Conservation (phyloP, 2,888 invertebrate genomes). For the Physocephala rufipes region DNA sequence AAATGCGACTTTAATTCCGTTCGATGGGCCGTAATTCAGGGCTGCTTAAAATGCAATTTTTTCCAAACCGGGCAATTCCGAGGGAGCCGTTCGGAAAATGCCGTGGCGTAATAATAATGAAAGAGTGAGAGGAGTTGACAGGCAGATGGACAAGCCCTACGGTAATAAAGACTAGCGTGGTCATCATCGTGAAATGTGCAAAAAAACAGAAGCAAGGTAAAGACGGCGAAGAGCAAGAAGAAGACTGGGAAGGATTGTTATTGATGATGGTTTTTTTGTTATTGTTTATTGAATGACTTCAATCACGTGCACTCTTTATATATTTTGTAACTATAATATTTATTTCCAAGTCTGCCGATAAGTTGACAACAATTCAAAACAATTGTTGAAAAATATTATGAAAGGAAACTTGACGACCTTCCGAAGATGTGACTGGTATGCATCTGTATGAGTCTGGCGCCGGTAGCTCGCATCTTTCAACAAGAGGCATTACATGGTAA, state of each 20-base stretch:
- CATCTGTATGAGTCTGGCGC: neutral
- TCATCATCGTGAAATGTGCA: too few relatives aligned
- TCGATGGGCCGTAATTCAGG: constrained; percentile 21
- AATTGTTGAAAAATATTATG: constrained; percentile 44
- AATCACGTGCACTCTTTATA: constrained; percentile 17
- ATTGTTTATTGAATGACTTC: constrained; percentile 11
- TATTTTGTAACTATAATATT: neutral
- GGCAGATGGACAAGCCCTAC: neutral
- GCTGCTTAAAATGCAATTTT: constrained; percentile 13
- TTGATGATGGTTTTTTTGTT: constrained; percentile 8
- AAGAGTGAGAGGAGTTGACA: too few relatives aligned
- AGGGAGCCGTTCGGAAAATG: neutral
- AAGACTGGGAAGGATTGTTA: neutral
- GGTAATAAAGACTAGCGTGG: too few relatives aligned
- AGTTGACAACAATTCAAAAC: constrained; percentile 2
- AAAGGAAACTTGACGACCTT: constrained; percentile 64
- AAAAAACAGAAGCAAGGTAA: neutral
- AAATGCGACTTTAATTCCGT: constrained; percentile 10
- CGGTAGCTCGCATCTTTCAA: neutral
- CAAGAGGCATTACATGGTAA: neutral
- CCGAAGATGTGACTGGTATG: constrained; percentile 59
- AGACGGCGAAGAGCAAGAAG: neutral
- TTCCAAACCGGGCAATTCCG: neutral
- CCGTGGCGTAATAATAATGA: neutral
- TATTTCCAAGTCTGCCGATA: neutral